Evolutionary conservation across 2,797 vertebrate genomes (phyloP).

Genomic region (Sus cebifrons): DNA sequence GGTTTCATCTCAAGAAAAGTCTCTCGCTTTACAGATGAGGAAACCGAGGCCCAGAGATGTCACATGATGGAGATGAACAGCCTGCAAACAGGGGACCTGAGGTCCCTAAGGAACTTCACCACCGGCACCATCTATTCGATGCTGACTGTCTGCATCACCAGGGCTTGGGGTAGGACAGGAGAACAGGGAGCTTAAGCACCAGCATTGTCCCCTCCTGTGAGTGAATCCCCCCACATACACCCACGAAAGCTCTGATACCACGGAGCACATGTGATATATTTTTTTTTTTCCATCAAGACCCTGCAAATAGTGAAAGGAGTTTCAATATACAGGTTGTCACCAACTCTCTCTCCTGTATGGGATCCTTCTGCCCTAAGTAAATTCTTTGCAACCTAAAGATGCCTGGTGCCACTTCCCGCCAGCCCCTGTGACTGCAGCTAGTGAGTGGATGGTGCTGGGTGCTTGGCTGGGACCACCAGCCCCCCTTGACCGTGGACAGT

Average conservation of each 20-base stretch:
- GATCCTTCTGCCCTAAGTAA: not conserved
- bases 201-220: not conserved
- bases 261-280: not conserved
- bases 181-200: not conserved
- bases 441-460: not conserved
- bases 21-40: not conserved
- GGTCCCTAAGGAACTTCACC: not conserved
- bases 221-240: not conserved
- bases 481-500: not conserved
- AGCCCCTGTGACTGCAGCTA: not conserved
- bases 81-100: not conserved
- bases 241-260: not conserved
- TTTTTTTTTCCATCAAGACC: not conserved
- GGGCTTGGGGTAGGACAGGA: not conserved
- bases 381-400: not conserved
- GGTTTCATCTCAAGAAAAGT: not conserved
- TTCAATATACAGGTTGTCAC: not conserved
- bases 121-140: not conserved
- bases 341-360: not conserved
- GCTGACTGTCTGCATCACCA: accelerated
- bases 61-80: not conserved
- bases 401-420: not conserved
- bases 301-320: not conserved
- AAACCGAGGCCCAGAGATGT: not conserved
- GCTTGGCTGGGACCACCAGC: too few species aligned